Evolutionary conservation across 2,797 vertebrate species (phyloP).

Genomic region (Poecilia velifera): DNA sequence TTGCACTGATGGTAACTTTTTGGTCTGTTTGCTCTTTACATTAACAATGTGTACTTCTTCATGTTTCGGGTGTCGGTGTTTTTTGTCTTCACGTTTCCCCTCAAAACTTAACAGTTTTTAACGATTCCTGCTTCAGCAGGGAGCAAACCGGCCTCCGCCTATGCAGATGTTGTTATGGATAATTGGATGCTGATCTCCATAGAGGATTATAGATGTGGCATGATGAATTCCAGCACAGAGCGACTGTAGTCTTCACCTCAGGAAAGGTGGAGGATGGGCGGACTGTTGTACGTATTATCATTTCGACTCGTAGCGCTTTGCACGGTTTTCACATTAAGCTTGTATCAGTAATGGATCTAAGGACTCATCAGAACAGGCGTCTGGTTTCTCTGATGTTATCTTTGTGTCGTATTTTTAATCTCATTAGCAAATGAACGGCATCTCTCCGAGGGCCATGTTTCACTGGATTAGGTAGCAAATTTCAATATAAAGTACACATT

Average conservation of each 20-base stretch:
- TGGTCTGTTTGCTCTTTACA: background rate
- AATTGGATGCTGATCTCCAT: conserved; percentile 58
- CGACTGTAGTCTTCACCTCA: conserved; percentile 52
- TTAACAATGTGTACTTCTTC: background rate
- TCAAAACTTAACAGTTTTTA: conserved; percentile 25
- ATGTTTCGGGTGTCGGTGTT: conserved; percentile 5
- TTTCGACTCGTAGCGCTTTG: conserved; percentile 17
- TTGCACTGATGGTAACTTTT: background rate
- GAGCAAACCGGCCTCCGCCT: conserved; percentile 50
- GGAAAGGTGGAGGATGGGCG: conserved; percentile 31
- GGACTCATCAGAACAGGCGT: background rate
- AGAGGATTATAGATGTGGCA: conserved; percentile 51
- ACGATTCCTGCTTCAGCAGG: conserved; percentile 26
- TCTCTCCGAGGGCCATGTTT: background rate
- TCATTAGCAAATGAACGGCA: conserved; percentile 19
- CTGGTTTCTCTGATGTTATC: conserved; percentile 31
- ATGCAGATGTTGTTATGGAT: conserved; percentile 66
- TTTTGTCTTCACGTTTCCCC: conserved; percentile 8
- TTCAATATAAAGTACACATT: background rate
- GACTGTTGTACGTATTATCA: conserved; percentile 37
- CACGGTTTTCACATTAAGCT: conserved; percentile 19
- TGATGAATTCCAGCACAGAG: conserved; percentile 51
- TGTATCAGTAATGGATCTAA: conserved; percentile 33
- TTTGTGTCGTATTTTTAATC: conserved; percentile 33
- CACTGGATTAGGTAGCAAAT: background rate